Evolutionary conservation across 2,888 invertebrate species (phyloP).

Genomic region (Muschampia plurimacula): DNA sequence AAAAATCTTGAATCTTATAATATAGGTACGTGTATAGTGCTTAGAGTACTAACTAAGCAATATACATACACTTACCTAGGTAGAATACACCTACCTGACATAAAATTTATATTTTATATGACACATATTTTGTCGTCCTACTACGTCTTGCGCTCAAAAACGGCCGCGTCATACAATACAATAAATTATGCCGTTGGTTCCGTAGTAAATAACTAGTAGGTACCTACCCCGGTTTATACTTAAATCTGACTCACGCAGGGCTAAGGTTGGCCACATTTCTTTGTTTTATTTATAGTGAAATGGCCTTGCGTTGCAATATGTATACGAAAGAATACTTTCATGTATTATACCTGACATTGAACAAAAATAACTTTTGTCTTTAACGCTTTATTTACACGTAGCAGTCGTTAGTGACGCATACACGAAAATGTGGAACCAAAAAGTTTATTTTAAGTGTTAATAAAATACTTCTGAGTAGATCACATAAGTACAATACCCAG

Average conservation of each 20-base stretch:
- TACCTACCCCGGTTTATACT: conserved; percentile 40
- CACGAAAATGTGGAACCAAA: neutral
- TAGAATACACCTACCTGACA: too few relatives aligned
- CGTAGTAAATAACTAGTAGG: conserved; percentile 38
- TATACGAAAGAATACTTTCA: conserved; percentile 32
- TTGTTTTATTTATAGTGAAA: conserved; percentile 49
- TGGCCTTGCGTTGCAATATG: conserved; percentile 41
- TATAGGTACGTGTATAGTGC: too few relatives aligned
- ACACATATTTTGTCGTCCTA: neutral
- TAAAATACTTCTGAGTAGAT: too few relatives aligned
- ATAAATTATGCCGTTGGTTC: conserved; percentile 36
- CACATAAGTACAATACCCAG: too few relatives aligned
- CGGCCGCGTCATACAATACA: conserved; percentile 46
- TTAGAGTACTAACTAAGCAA: too few relatives aligned
- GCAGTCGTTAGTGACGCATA: conserved; percentile 13
- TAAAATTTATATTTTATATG: too few relatives aligned
- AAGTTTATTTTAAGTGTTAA: neutral
- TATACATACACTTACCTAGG: too few relatives aligned
- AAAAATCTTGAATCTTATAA: too few relatives aligned
- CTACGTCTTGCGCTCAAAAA: conserved; percentile 42
- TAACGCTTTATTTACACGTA: conserved; percentile 22
- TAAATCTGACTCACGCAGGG: conserved; percentile 51
- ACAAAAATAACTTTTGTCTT: conserved; percentile 33
- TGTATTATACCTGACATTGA: conserved; percentile 32
- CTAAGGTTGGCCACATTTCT: conserved; percentile 43